Evolutionary conservation across 2,797 vertebrate species (phyloP).

Genomic region (Taenioides sp.): DNA sequence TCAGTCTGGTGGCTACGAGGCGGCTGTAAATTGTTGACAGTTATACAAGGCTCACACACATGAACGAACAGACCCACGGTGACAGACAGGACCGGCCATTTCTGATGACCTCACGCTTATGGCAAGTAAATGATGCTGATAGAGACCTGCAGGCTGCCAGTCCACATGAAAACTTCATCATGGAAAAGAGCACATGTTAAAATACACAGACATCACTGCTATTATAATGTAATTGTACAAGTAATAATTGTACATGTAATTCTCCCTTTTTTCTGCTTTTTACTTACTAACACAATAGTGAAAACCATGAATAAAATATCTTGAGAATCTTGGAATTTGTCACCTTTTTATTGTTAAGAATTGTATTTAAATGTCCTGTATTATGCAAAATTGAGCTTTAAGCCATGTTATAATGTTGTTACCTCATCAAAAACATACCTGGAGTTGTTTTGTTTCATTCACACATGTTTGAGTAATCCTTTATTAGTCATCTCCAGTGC

Average conservation of each 20-base stretch:
- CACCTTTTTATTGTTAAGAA: not conserved
- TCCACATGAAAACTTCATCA: conserved; percentile 30
- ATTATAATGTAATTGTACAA: not conserved
- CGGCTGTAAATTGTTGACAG: conserved; percentile 71
- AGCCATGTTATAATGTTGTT: too few species aligned
- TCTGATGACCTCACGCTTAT: conserved; percentile 39
- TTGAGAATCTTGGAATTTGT: not conserved
- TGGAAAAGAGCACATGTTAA: conserved; percentile 1
- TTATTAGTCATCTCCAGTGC: too few species aligned
- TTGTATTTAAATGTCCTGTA: not conserved
- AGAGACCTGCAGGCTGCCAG: conserved; percentile 18
- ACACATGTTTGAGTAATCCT: too few species aligned
- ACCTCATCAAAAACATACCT: too few species aligned
- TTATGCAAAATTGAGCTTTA: too few species aligned
- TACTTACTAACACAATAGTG: not conserved
- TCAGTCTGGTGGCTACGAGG: conserved; percentile 60
- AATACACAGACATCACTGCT: not conserved
- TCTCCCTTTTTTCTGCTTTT: not conserved
- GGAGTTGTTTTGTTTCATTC: too few species aligned
- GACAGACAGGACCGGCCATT: conserved; percentile 43
- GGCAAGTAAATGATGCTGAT: conserved; percentile 42
- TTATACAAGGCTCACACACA: conserved; percentile 62
- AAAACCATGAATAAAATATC: not conserved
- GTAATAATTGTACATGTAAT: too few species aligned
- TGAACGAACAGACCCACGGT: conserved; percentile 54